Base-by-base conservation (phyloP, 35 echinoderm and acorn worm genomes). In the Amphiura filiformis region DNA sequence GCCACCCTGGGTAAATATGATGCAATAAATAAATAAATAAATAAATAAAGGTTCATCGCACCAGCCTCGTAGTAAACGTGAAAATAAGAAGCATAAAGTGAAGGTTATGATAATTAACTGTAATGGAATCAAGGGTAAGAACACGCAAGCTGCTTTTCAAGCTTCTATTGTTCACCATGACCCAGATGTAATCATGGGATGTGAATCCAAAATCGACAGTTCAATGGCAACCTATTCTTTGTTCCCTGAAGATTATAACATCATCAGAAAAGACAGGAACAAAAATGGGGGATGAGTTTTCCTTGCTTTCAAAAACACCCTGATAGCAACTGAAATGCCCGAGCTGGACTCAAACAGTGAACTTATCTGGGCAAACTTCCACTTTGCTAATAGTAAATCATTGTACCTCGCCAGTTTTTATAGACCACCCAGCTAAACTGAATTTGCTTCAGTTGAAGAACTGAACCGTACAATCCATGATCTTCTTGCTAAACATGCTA, bases 101-200 rank as follows among this genome's bases (percentile, higher is more conserved):
- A 70, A 70, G 28, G 82, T 33, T 13, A 86, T 86, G 84, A 61
- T 76, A 12, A 40, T 86, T 14, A 86, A 86, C 37, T 86, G 84
- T n/a, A 85, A 85, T 85, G 83, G 83, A 30, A 42, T 85, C 5
- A 85, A 85, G 35, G 31, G 33, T 65, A 34, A 65, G 1, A 65
- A 85, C 28, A 85, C 34, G 9, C 52, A 32, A 75, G 23, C 61
- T 20, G 83, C 52, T 64, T 87, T 87, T 35, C 37, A 78, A n/a
- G n/a, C 85, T 35, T 37, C 36, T 33, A 39, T 87, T 34, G 76
- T 5, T 15, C 65, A 87, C 7, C 76, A 87, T 1, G 31, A 77
- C 20, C 85, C 70, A 39, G 85, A 87, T 64, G 78, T n/a, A n/a
- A n/a, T n/a, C n/a, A n/a, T n/a, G n/a, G n/a, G n/a, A n/a, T n/a